These are phyloP conservation scores for Procambarus clarkii DNA, from an alignment of 1,140 invertebrate genomes.

Conservation along the genomic window DNA sequence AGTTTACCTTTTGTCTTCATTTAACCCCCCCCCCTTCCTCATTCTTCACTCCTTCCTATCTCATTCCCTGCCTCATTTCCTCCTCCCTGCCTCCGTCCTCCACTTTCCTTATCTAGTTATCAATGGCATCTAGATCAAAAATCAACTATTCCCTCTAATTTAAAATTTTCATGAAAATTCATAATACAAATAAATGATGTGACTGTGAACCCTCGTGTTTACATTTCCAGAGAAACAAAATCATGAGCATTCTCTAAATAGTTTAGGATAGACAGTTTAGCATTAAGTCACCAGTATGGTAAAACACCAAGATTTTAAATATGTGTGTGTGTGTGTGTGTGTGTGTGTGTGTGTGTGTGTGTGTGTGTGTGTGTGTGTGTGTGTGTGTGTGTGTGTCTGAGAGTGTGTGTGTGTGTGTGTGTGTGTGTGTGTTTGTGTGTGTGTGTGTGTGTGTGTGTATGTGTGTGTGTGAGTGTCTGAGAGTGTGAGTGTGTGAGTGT, in stretches of 20 bases:
- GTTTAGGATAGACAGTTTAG: too few species aligned
- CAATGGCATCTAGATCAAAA: not conserved
- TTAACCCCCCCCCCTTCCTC: not conserved
- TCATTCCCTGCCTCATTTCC: not conserved
- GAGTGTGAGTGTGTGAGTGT: not conserved
- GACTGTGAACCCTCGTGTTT: not conserved
- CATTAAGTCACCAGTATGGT: too few species aligned
- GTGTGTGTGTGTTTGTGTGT: not conserved
- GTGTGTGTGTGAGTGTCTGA: not conserved
- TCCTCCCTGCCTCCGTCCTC: not conserved
- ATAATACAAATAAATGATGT: not conserved
- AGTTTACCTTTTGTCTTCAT: not conserved
- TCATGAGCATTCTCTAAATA: not conserved
- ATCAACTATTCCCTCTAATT: constrained; percentile 25
- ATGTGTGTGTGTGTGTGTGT: too few species aligned
- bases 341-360: too few species aligned
- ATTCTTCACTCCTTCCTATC: not conserved
- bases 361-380: too few species aligned
- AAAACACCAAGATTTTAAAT: too few species aligned
- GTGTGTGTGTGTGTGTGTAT: not conserved
- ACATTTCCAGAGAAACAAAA: not conserved
- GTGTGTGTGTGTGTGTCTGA: too few species aligned
- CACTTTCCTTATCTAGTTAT: not conserved
- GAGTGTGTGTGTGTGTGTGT: too few species aligned
- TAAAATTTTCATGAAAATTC: constrained; percentile 20